Conservation (phyloP, 2,888 invertebrate genomes). For the Malthinus flaveolus region DNA sequence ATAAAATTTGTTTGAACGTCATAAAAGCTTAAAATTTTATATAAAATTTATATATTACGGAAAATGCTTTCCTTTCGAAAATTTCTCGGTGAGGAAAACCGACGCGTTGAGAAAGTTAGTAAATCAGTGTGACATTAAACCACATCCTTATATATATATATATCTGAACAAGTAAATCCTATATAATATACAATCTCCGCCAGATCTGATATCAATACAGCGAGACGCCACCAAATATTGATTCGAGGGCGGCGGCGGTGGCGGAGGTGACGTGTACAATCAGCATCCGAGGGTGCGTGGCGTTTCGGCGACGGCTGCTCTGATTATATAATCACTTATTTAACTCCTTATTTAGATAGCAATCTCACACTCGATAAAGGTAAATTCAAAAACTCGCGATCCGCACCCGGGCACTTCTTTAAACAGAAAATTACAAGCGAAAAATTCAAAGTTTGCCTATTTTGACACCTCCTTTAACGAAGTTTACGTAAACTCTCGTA, state of each 20-base stretch:
- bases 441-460: neutral
- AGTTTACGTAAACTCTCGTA: neutral
- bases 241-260: constrained; percentile 42
- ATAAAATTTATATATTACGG: no score
- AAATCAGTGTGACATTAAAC: constrained; percentile 49
- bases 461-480: neutral
- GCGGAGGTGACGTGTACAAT: constrained; percentile 42
- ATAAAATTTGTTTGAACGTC: no score
- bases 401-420: neutral
- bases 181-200: constrained; percentile 50
- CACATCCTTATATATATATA: constrained; percentile 47
- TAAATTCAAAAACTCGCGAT: neutral
- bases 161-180: constrained; percentile 50
- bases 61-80: constrained; percentile 4
- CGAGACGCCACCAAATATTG: constrained; percentile 46
- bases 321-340: constrained; percentile 27
- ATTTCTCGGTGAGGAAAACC: constrained; percentile 1
- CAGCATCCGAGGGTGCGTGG: constrained; percentile 37
- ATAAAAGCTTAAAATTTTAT: no score
- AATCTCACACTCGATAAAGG: constrained; percentile 3
- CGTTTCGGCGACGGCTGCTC: constrained; percentile 22
- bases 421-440: neutral
- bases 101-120: constrained; percentile 34
- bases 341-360: constrained; percentile 13
- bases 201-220: constrained; percentile 49